Base-by-base conservation (phyloP, 2,888 invertebrate species). In the Argyresthia albistria region DNA sequence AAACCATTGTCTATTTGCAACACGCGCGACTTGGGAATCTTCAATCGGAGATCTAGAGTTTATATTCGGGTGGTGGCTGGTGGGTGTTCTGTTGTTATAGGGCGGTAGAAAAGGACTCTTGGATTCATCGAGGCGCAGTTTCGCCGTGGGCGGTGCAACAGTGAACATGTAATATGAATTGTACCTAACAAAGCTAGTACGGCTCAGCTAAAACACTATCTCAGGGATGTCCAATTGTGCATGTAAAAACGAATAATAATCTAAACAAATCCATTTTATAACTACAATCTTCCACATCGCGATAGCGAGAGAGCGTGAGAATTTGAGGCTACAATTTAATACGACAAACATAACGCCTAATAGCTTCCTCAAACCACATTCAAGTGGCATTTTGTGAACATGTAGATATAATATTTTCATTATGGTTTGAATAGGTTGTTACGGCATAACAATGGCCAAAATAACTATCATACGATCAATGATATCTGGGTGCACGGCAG, bases 81-180 rank as follows among this genome's bases (percentile, higher is more conserved):
- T 25, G 25, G 25, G 25, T 50, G 4, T 43, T 43, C 1, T 51
- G 37, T 14, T 43, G 53, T 37, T 8, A 42, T 53, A 50, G 9
- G 55, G 50, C 59, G 54, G 55, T 49, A 15, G 37, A 51, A 54
- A 57, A 54, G 58, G 64, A 66, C 63, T 62, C 68, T 69, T 60
- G 69, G 62, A 69, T 71, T 65, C 70, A 65, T 67, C 66, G 73
- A 65, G 64, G 60, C 60, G 56, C 59, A 58, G 59, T 62, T 60
- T 68, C 76, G 67, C 80, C 76, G 82, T 84, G 82, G 83, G 84
- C 82, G 83, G 80, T 70, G 68, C 66, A 64, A 66, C 69, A 67
- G 73, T 76, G 81, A 80, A 77, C 80, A 80, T 70, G 76, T 76
- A 77, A 79, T 81, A 80, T 80, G 78, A 77, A 78, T 77, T 74